Base-by-base conservation (phyloP, 2,797 vertebrate genomes). In the Myotis pilosus region DNA sequence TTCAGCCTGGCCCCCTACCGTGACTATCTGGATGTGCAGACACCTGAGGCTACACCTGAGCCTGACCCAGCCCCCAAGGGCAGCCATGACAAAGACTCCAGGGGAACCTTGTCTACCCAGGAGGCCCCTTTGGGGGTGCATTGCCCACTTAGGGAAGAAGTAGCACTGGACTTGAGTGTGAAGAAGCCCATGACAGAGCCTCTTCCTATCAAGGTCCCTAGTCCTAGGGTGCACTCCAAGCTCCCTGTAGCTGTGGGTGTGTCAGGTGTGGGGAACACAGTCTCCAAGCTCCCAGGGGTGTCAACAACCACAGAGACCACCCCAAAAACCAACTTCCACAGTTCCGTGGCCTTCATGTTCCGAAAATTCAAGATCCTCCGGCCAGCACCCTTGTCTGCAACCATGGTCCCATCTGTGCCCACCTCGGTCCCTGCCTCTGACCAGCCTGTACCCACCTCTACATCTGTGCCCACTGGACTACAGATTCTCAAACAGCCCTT, bases 1-100 rank as follows among this genome's bases (percentile, higher is more conserved):
- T 99, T 99, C 96, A 99, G 99, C 95, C 97, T 99, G 97, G 99
- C 99, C 0, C 99, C 99, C 5, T 99, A 99, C 97, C 98, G 97
- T 72, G 97, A 98, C 5, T 99, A 98, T 96, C 96, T 99, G 80
- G 98, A 99, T 0, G 97, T 97, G 38, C 95, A 33, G 62, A 89
- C 94, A 0, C 93, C 95, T 0, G 94, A 94, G 13, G 8, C 87
- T 12, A 19, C 95, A 0, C 13, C 96, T 49, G 89, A 92, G 55
- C 96, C 78, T 72, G 91, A 91, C 1, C 72, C 36, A 0, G 64
- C 19, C 19, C 64, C 85, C 33, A 25, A 5, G 0, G 19, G 86
- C 74, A 80, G 88, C 90, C 78, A 6, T 0, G 51, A 78, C 49
- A 87, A 53, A 69, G 95, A 74, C 64, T 80, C 64, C 19, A 12